phyloP scores from a whole-genome alignment of 2,888 invertebrate genomes.

The Monoplex corrugatus region DNA sequence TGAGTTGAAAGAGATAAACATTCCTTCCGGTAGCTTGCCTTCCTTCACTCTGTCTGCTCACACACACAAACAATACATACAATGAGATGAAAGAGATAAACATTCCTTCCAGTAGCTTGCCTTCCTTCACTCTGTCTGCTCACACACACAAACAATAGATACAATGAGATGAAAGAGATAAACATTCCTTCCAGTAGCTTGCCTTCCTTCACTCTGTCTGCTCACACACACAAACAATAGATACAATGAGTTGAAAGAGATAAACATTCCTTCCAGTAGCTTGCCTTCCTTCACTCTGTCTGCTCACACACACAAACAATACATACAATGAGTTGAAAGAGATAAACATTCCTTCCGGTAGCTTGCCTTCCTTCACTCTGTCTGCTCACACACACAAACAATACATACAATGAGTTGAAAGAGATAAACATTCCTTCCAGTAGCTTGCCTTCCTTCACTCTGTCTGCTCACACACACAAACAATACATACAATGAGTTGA shows the following conservation, averaged over 20 bases:
- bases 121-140: slow-evolving; percentile 45
- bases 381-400: slow-evolving; percentile 35
- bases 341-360: slow-evolving; percentile 15
- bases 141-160: neutral
- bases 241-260: too few relatives aligned
- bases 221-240: neutral
- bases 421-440: too few relatives aligned
- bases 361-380: slow-evolving; percentile 38
- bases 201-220: slow-evolving; percentile 44
- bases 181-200: slow-evolving; percentile 32
- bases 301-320: slow-evolving; percentile 11
- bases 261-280: slow-evolving; percentile 12
- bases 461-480: too few relatives aligned
- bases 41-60: slow-evolving; percentile 46
- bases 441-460: too few relatives aligned
- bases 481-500: too few relatives aligned
- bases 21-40: slow-evolving; percentile 18
- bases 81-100: too few relatives aligned
- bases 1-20: too few relatives aligned
- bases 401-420: neutral
- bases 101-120: slow-evolving; percentile 30
- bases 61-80: neutral
- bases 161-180: too few relatives aligned
- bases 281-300: slow-evolving; percentile 44
- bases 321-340: too few relatives aligned